Evolutionary conservation across 2,888 invertebrate species (phyloP).

Genomic region (Entomobrya multifasciata): DNA sequence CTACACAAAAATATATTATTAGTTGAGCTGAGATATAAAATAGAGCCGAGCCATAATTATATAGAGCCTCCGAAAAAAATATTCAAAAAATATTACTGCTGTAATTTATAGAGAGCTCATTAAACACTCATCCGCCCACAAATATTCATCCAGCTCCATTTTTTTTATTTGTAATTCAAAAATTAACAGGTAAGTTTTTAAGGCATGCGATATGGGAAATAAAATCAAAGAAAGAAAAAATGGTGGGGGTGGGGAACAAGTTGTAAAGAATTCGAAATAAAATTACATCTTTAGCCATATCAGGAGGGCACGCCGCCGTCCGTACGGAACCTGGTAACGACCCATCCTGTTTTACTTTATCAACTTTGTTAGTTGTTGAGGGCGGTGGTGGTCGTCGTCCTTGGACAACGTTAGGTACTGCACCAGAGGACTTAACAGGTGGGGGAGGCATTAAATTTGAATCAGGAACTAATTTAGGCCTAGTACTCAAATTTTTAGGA

Average conservation of each 20-base stretch:
- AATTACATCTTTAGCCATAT: conserved; percentile 46
- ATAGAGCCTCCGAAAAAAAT: neutral
- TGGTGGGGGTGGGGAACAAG: too few relatives aligned
- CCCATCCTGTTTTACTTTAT: neutral
- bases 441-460: neutral
- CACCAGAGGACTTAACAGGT: too few relatives aligned
- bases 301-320: conserved; percentile 5
- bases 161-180: neutral
- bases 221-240: too few relatives aligned
- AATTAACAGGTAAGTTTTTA: conserved; percentile 7
- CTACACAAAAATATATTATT: conserved; percentile 3
- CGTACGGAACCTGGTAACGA: neutral
- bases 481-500: neutral
- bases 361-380: neutral
- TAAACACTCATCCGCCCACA: conserved; percentile 14
- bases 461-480: neutral
- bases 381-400: neutral
- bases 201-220: conserved; percentile 1
- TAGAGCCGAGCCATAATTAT: too few relatives aligned
- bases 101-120: neutral
- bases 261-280: neutral
- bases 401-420: too few relatives aligned
- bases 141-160: conserved; percentile 13
- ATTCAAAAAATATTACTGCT: neutral
- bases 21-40: conserved; percentile 1